Conservation (phyloP, 2,888 invertebrate genomes). For the Drosophila sordidapex region DNA sequence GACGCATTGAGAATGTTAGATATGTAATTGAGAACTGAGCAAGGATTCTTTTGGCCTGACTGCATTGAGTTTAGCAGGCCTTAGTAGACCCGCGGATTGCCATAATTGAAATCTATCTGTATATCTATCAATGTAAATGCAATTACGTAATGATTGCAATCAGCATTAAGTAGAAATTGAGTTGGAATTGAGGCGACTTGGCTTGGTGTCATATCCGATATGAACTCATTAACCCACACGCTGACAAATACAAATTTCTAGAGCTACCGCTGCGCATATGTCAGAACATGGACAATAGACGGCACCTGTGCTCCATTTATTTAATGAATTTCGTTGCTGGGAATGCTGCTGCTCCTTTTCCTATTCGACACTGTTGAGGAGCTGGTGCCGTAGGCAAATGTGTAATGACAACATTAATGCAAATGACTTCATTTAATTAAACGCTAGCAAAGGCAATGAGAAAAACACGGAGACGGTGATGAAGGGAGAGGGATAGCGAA, state of each 20-base stretch:
- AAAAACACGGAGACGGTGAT: background rate
- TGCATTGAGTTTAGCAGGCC: background rate
- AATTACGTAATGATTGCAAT: slow-evolving; percentile 59
- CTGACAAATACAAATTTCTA: slow-evolving; percentile 38
- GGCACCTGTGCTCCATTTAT: slow-evolving; percentile 70
- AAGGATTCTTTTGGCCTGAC: background rate
- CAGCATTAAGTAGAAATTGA: slow-evolving; percentile 42
- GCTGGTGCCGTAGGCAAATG: slow-evolving; percentile 66
- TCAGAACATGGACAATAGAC: slow-evolving; percentile 36
- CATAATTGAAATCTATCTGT: slow-evolving; percentile 8
- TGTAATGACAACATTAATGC: slow-evolving; percentile 78
- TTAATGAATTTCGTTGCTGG: slow-evolving; percentile 69
- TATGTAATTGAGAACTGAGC: background rate
- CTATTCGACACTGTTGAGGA: slow-evolving; percentile 22
- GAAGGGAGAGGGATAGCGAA: background rate
- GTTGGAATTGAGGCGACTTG: slow-evolving; percentile 3
- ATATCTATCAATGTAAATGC: slow-evolving; percentile 18
- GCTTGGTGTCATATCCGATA: slow-evolving; percentile 4
- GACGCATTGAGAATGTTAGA: background rate
- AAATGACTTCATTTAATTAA: slow-evolving; percentile 80
- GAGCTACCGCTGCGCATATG: slow-evolving; percentile 41
- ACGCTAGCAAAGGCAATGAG: slow-evolving; percentile 43
- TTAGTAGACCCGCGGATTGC: background rate
- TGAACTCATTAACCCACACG: slow-evolving; percentile 22
- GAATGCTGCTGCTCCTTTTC: slow-evolving; percentile 25